These are phyloP conservation scores for Lonchura striata DNA, from an alignment of 2,113 vertebrate genomes.

Conservation along the genomic window DNA sequence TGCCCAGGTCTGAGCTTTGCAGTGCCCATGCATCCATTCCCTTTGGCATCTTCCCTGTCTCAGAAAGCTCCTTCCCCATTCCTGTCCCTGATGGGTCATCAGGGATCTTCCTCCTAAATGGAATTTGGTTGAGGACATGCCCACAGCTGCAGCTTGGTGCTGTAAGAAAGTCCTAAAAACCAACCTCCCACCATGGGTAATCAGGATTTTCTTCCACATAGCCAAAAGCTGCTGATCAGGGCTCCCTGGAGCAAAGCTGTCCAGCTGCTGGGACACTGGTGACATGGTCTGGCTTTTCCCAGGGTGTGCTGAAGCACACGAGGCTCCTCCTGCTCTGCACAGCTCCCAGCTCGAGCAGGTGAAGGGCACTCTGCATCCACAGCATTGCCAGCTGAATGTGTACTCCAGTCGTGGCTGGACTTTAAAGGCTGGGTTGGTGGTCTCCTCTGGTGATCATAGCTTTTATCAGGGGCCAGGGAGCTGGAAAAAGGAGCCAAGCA, in stretches of 20 bases:
- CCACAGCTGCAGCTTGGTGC: neutral
- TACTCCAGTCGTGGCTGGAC: neutral
- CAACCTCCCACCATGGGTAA: neutral
- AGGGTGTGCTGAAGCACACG: neutral
- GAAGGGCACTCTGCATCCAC: neutral
- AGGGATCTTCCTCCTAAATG: neutral
- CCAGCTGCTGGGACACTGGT: neutral
- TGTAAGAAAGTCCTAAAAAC: neutral
- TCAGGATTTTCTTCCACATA: accelerated
- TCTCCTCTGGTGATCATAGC: neutral
- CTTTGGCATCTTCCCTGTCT: neutral
- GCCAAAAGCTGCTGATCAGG: neutral
- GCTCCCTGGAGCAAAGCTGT: neutral
- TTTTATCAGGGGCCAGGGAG: constrained; percentile 26
- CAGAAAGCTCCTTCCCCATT: neutral
- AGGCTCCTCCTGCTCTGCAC: neutral
- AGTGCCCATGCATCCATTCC: neutral
- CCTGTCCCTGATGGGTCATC: neutral
- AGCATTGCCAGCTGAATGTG: neutral
- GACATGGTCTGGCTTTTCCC: neutral
- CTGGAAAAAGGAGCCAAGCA: constrained; percentile 17
- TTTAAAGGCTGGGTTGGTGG: neutral
- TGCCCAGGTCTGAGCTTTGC: neutral
- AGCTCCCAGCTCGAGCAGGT: neutral
- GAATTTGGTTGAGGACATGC: neutral